Evolutionary conservation across 2,113 vertebrate species (phyloP), one percentile per base, ranked within the genome.

Genomic region (Neogale vison): DNA sequence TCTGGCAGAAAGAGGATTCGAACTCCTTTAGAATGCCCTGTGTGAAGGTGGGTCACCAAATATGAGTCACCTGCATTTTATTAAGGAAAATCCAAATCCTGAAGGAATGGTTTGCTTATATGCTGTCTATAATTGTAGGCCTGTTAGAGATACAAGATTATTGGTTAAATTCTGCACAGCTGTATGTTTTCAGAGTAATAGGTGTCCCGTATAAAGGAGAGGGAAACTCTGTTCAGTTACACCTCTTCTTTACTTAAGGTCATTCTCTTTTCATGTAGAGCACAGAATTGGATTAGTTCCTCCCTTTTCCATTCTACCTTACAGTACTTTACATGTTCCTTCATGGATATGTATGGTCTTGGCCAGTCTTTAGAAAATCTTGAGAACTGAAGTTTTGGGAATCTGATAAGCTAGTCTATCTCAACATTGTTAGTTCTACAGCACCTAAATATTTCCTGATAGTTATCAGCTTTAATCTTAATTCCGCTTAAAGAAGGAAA

Each of bases 11-110:
- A 82, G 84, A 92, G 42, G 42, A 80, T 96, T 96, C 1, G 17
- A 76, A 55, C 47, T 86, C 34, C 47, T 96, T 95, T 74, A 81
- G 84, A 96, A 85, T 92, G n/a, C 92, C 50, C 3, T 42, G 0
- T 87, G 26, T 80, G 90, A 42, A 77, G 61, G 82, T 93, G n/a
- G 76, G 86, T 81, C 31, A 86, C 31, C 72, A 93, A 93, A 94
- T 17, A 50, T 77, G 71, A 97, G 67, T 96, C 85, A 63, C 13
- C 92, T 96, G n/a, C 6, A 36, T 97, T 93, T 97, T 77, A 93
- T 93, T 96, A 90, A 96, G 65, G 79, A 95, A 95, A 90, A 67
- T 88, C 52, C 39, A 84, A 85, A 93, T 87, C 93, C 52, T 82
- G 3, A 92, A 57, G 65, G 47, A 72, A 50, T 92, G 72, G 65